Conservation (phyloP, 2,797 vertebrate genomes). For the Sternarchorhynchus goeldii region DNA sequence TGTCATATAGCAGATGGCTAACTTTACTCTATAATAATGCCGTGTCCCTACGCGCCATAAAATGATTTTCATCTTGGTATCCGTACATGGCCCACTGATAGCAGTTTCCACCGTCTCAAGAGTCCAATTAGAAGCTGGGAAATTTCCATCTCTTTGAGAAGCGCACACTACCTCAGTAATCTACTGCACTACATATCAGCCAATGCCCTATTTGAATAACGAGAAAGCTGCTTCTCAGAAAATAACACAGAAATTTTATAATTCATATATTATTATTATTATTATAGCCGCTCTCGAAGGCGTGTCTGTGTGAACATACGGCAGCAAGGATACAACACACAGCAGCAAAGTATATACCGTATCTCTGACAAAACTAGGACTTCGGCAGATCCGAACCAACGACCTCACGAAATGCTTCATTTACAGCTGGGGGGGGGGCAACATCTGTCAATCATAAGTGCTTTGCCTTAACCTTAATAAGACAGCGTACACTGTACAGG, state of each 20-base stretch:
- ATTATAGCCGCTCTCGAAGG: background rate
- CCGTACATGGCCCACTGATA: slow-evolving; percentile 13
- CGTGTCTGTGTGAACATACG: background rate
- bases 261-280: no score
- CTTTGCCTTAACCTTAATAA: no score
- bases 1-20: background rate
- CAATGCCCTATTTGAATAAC: background rate
- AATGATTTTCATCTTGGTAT: slow-evolving; percentile 34
- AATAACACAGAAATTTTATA: no score
- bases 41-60: background rate
- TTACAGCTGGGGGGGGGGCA: background rate
- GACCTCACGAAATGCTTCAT: background rate
- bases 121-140: slow-evolving; percentile 50
- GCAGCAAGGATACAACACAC: background rate
- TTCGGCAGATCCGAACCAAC: background rate
- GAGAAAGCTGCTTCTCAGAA: background rate
- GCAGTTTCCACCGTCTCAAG: slow-evolving; percentile 20
- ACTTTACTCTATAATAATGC: background rate
- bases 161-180: background rate
- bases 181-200: background rate
- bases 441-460: no score
- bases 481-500: background rate
- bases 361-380: background rate
- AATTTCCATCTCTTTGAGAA: slow-evolving; percentile 28
- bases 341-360: background rate